phyloP scores from a whole-genome alignment of 1,140 invertebrate genomes.

The Cepaea nemoralis region DNA sequence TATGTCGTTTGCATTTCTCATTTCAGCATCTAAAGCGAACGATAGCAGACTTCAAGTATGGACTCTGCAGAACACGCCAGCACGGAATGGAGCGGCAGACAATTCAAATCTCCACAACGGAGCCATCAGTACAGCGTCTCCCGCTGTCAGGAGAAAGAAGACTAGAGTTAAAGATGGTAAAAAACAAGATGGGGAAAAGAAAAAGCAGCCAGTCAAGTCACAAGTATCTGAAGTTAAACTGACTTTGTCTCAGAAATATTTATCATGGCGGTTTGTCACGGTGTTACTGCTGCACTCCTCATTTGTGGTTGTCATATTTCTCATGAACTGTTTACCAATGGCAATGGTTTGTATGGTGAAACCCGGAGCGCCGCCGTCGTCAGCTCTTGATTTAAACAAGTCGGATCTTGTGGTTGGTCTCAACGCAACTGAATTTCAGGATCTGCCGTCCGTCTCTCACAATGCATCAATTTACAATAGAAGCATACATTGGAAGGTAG shows the following conservation, averaged over 20 bases:
- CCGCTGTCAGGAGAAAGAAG: background rate
- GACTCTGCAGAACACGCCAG: background rate
- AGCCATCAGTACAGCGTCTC: no score
- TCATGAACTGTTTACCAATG: background rate
- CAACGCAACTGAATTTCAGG: background rate
- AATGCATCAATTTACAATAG: background rate
- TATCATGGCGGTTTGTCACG: background rate
- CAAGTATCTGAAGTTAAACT: background rate
- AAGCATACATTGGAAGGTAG: background rate
- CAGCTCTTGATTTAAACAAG: background rate
- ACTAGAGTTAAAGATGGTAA: background rate
- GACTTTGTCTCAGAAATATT: background rate
- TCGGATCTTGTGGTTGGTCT: background rate
- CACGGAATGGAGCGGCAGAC: background rate
- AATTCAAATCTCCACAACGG: background rate
- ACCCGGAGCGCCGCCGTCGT: background rate
- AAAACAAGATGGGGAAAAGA: background rate
- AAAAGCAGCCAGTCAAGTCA: background rate
- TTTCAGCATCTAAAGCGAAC: background rate
- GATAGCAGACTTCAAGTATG: background rate
- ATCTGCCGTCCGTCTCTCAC: background rate
- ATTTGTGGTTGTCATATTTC: background rate
- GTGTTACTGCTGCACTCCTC: background rate
- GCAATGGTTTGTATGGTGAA: background rate
- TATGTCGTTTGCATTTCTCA: no score